Evolutionary conservation across 1,140 invertebrate species (phyloP).

Genomic region (Epicauta chinensis): DNA sequence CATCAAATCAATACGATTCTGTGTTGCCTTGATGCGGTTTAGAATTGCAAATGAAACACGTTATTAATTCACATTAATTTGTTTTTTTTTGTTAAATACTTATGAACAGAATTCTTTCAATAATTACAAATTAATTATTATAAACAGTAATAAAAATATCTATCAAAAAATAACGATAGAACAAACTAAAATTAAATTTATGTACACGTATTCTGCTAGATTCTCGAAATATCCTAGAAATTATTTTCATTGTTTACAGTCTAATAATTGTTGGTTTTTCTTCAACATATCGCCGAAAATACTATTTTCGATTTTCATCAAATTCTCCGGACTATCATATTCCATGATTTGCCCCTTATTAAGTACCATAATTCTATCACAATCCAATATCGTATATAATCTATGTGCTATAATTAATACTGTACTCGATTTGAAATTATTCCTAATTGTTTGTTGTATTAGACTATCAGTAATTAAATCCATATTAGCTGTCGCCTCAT

Average conservation of each 20-base stretch:
- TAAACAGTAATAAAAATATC: too few species aligned
- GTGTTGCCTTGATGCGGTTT: too few species aligned
- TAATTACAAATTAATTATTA: too few species aligned
- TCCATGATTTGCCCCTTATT: constrained; percentile 31
- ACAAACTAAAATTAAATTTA: too few species aligned
- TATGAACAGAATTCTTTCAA: too few species aligned
- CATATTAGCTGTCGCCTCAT: constrained; percentile 70
- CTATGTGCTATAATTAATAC: constrained; percentile 81
- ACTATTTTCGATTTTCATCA: constrained; percentile 43
- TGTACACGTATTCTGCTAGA: too few species aligned
- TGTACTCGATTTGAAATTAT: constrained; percentile 65
- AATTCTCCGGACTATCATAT: constrained; percentile 33
- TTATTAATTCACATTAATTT: too few species aligned
- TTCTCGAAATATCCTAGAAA: too few species aligned
- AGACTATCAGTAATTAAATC: constrained; percentile 62
- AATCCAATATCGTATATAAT: constrained; percentile 69
- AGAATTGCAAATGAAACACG: too few species aligned
- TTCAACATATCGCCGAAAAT: constrained; percentile 68
- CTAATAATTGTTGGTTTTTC: constrained; percentile 87
- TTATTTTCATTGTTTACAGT: constrained; percentile 53
- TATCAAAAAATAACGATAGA: too few species aligned
- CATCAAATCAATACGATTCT: too few species aligned
- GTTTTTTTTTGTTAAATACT: too few species aligned
- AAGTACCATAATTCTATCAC: constrained; percentile 31
- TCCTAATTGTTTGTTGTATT: constrained; percentile 63